Evolutionary conservation across 2,888 invertebrate species (phyloP).

Genomic region (Nasonia oneida): DNA sequence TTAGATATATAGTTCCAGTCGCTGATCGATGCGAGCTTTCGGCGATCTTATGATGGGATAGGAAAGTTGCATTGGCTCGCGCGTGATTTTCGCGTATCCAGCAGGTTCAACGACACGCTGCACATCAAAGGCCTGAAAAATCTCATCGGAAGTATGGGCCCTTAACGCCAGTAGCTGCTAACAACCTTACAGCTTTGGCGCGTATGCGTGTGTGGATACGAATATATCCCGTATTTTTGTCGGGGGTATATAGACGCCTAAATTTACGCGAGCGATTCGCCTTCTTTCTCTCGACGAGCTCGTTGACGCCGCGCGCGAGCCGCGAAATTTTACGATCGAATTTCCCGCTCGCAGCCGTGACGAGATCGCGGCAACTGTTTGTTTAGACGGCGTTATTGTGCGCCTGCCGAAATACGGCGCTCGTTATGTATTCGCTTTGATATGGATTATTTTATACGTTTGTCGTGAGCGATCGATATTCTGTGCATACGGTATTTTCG

Average conservation of each 20-base stretch:
- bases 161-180: constrained; percentile 19
- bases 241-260: constrained; percentile 35
- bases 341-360: neutral
- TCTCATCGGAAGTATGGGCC: constrained; percentile 20
- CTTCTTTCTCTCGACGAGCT: constrained; percentile 36
- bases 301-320: constrained; percentile 2
- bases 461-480: neutral
- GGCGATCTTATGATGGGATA: neutral
- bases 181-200: neutral
- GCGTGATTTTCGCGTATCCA: neutral
- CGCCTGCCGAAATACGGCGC: neutral
- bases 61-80: neutral
- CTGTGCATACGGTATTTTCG: too few species aligned
- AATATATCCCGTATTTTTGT: constrained; percentile 36
- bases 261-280: constrained; percentile 33
- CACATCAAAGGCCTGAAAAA: neutral
- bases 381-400: constrained; percentile 14
- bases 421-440: neutral
- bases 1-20: neutral
- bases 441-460: too few species aligned
- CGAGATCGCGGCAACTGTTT: constrained; percentile 1
- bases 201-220: neutral
- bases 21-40: neutral
- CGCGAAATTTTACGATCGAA: constrained; percentile 52
- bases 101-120: constrained; percentile 17